Percentiles rank a stretch among this genome's conserved stretches.
Conservation (phyloP, 2,888 invertebrate genomes). For the Pseudococcus viburni region DNA sequence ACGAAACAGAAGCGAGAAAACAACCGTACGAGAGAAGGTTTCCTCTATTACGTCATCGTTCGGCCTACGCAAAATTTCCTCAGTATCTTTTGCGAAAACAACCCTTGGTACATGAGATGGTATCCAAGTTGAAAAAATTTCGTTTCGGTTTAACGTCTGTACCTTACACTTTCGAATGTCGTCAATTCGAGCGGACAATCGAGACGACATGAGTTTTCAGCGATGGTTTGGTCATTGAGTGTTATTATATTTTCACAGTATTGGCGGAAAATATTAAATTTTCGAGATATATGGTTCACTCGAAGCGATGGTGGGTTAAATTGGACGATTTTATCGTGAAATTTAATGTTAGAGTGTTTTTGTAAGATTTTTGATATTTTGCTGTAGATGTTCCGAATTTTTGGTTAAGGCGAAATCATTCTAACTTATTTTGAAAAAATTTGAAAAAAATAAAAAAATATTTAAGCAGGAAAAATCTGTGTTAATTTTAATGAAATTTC, state of each 20-base stretch:
- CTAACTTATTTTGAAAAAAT: no score
- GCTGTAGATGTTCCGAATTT: no score
- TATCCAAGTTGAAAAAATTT: not conserved
- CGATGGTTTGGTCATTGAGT: not conserved
- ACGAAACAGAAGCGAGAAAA: not conserved
- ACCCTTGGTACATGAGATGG: not conserved
- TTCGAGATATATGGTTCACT: no score
- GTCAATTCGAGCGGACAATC: not conserved
- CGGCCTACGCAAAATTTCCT: not conserved
- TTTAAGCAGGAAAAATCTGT: no score
- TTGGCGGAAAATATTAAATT: constrained; percentile 15
- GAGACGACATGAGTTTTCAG: not conserved
- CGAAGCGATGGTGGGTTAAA: no score
- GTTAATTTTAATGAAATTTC: no score
- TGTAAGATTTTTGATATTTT: no score
- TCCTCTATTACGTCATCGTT: not conserved
- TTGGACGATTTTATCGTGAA: no score
- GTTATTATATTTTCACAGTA: not conserved
- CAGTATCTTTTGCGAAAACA: constrained; percentile 2
- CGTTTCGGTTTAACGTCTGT: not conserved
- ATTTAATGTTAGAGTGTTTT: no score
- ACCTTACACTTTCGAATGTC: not conserved
- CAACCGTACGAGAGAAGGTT: not conserved
- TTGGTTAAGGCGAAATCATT: no score
- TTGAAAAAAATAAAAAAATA: no score